Evolutionary conservation across 2,113 vertebrate genomes (phyloP).

Genomic region (Condylura cristata): DNA sequence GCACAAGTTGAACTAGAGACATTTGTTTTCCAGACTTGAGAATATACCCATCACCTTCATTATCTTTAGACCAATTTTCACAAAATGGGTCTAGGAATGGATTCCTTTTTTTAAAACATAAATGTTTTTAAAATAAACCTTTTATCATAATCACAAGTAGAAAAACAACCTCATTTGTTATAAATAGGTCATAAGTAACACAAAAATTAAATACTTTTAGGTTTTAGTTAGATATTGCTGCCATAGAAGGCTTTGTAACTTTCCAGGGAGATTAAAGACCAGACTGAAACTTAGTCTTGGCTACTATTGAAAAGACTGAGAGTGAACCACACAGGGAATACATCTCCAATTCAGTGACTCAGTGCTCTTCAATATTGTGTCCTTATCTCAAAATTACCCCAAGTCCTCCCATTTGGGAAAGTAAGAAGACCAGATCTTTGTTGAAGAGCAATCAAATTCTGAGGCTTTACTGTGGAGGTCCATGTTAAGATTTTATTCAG

Average conservation of each 20-base stretch:
- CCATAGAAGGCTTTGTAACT: not conserved
- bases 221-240: slow-evolving; percentile 10
- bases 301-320: not conserved
- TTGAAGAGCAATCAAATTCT: not conserved
- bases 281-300: slow-evolving; percentile 22
- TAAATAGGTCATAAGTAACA: not conserved
- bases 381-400: slow-evolving; percentile 35
- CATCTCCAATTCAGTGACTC: not conserved
- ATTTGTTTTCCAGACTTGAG: not conserved
- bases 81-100: not conserved
- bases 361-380: not conserved
- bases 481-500: slow-evolving; percentile 19
- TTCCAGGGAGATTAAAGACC: not conserved
- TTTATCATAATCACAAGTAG: not conserved
- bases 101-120: slow-evolving; percentile 1
- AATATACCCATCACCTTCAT: slow-evolving; percentile 24
- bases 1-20: not conserved
- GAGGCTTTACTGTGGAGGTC: not conserved
- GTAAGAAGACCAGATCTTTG: not conserved
- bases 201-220: slow-evolving; percentile 10
- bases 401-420: slow-evolving; percentile 3
- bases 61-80: not conserved
- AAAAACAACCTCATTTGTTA: slow-evolving; percentile 1
- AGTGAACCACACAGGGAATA: slow-evolving; percentile 7
- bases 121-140: slow-evolving; percentile 34